Conservation (phyloP, 2,797 vertebrate genomes). For the Parauchenoglanis ngamensis region DNA sequence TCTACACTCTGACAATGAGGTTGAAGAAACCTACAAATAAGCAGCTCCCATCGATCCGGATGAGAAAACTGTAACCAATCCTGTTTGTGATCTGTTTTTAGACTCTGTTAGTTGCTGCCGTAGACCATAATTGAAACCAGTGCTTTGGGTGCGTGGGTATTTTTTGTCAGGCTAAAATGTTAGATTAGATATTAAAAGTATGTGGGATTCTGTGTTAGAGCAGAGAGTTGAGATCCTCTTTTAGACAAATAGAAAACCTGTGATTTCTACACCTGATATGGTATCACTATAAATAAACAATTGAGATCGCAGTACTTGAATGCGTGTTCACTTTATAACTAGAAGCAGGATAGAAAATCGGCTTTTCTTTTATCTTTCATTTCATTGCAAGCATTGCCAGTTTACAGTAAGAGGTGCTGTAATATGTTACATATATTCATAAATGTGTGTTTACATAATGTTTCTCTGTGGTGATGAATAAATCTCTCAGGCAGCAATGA, state of each 20-base stretch:
- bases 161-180: slow-evolving; percentile 53
- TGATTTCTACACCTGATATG: slow-evolving; percentile 42
- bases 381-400: slow-evolving; percentile 2
- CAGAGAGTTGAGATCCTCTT: slow-evolving; percentile 56
- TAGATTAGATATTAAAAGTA: slow-evolving; percentile 59
- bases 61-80: slow-evolving; percentile 62
- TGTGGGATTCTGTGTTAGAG: slow-evolving; percentile 53
- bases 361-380: slow-evolving; percentile 28
- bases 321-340: slow-evolving; percentile 23
- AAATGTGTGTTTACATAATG: slow-evolving; percentile 39
- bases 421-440: slow-evolving; percentile 24
- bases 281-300: slow-evolving; percentile 56
- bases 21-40: slow-evolving; percentile 48
- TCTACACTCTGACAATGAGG: slow-evolving; percentile 45
- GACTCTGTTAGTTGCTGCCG: slow-evolving; percentile 50
- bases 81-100: slow-evolving; percentile 63
- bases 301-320: slow-evolving; percentile 53
- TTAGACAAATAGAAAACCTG: slow-evolving; percentile 9
- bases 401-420: slow-evolving; percentile 30
- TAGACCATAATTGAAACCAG: slow-evolving; percentile 60
- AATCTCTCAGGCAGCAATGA: slow-evolving; percentile 8
- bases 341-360: not conserved
- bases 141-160: slow-evolving; percentile 52
- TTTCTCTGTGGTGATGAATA: slow-evolving; percentile 29
- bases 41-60: slow-evolving; percentile 48